Percentiles rank a stretch among this genome's conserved stretches.
These are phyloP conservation scores for Sula dactylatra DNA, from an alignment of 2,113 vertebrate genomes.

Conservation along the genomic window DNA sequence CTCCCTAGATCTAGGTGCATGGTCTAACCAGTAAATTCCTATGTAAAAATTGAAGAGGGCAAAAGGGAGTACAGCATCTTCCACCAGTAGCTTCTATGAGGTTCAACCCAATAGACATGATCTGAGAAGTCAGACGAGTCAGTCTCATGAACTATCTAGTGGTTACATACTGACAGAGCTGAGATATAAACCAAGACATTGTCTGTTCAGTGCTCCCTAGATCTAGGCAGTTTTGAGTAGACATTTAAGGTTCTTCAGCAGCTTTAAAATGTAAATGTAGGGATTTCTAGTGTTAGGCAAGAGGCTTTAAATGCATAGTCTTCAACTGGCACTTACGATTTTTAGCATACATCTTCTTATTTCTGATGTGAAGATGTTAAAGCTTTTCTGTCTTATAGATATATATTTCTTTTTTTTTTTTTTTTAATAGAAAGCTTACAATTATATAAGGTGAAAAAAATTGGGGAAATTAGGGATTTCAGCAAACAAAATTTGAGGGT, in stretches of 20 bases:
- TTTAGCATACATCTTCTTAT: neutral
- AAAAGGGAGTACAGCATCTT: neutral
- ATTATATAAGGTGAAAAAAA: neutral
- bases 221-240: neutral
- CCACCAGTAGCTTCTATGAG: neutral
- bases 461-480: neutral
- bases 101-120: accelerated
- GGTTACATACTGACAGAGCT: neutral
- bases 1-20: neutral
- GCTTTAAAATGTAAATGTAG: neutral
- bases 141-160: neutral
- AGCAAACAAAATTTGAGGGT: neutral
- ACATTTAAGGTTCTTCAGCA: neutral
- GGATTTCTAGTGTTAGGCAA: neutral
- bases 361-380: neutral
- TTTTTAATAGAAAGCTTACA: neutral
- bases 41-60: neutral
- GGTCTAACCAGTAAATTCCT: neutral
- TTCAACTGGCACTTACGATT: neutral
- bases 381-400: neutral
- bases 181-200: neutral
- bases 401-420: neutral
- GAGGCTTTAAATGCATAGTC: neutral
- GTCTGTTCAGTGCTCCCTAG: neutral
- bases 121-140: neutral